A percentile compares a stretch with the other conserved stretches of the same genome.
Conservation (phyloP, 2,888 invertebrate species). For the Portevinia maculata region DNA sequence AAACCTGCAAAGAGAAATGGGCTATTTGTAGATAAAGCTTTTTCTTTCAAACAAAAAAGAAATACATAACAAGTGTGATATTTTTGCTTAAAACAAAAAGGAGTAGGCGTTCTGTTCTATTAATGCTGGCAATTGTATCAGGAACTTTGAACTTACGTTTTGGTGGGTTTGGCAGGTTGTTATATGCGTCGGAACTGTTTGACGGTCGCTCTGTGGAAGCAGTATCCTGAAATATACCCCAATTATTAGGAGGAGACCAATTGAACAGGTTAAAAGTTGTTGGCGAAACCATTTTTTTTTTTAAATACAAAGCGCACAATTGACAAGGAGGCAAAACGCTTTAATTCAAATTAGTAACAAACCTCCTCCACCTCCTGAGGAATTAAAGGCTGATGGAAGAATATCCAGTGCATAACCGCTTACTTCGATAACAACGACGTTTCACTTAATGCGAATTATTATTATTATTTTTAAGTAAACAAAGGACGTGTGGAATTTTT, state of each 20-base stretch:
- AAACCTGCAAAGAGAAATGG: slow-evolving; percentile 57
- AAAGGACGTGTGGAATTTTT: slow-evolving; percentile 36
- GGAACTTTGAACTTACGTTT: slow-evolving; percentile 55
- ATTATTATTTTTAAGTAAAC: slow-evolving; percentile 45
- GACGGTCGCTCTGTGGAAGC: background rate
- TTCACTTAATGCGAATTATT: slow-evolving; percentile 16
- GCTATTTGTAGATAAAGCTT: slow-evolving; percentile 58
- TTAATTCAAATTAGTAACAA: slow-evolving; percentile 24
- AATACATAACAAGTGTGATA: slow-evolving; percentile 7
- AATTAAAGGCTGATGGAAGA: slow-evolving; percentile 58
- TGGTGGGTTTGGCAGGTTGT: slow-evolving; percentile 19
- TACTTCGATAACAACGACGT: slow-evolving; percentile 1
- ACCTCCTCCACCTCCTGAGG: slow-evolving; percentile 60
- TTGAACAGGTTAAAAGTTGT: slow-evolving; percentile 9
- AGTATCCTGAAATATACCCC: slow-evolving; percentile 54
- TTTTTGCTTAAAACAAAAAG: background rate
- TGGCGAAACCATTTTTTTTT: slow-evolving; percentile 14
- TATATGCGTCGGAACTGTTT: slow-evolving; percentile 32
- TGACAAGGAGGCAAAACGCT: background rate
- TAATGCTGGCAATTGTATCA: slow-evolving; percentile 31
- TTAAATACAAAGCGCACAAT: slow-evolving; percentile 6
- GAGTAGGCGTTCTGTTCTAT: slow-evolving; percentile 17
- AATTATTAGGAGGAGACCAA: slow-evolving; percentile 41
- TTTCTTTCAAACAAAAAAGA: slow-evolving; percentile 16
- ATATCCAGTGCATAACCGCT: slow-evolving; percentile 65